Percentiles rank a stretch among this genome's conserved stretches.
phyloP scores from a whole-genome alignment of 2,797 vertebrate genomes.

The Lindbergichthys nudifrons region DNA sequence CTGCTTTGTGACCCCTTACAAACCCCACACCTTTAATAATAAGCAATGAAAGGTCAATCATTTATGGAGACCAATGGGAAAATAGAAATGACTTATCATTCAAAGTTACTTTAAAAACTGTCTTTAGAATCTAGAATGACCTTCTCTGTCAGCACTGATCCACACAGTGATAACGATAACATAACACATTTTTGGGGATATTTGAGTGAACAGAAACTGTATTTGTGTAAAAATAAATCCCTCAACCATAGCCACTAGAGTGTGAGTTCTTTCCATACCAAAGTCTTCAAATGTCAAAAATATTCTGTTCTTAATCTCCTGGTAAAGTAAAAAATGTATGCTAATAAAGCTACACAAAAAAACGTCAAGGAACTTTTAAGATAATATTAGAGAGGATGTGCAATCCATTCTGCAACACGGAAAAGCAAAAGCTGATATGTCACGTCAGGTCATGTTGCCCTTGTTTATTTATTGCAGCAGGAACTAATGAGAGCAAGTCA shows the following conservation, averaged over 20 bases:
- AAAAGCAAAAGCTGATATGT: slow-evolving; percentile 6
- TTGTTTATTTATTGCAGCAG: slow-evolving; percentile 58
- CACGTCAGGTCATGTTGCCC: slow-evolving; percentile 43
- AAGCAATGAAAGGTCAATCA: slow-evolving; percentile 27
- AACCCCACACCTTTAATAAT: slow-evolving; percentile 19
- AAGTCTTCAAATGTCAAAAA: neutral
- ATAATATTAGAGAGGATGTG: neutral
- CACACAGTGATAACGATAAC: slow-evolving; percentile 10
- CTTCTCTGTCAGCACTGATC: slow-evolving; percentile 1
- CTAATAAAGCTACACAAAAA: neutral
- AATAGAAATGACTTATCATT: slow-evolving; percentile 6
- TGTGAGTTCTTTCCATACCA: neutral
- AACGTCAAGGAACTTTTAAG: neutral
- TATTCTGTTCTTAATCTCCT: neutral
- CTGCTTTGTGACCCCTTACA: slow-evolving; percentile 23
- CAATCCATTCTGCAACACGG: neutral
- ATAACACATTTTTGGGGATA: neutral
- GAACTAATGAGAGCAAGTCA: slow-evolving; percentile 56
- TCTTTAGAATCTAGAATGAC: slow-evolving; percentile 1
- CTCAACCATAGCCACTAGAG: neutral
- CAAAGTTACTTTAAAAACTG: slow-evolving; percentile 7
- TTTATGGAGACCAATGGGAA: neutral
- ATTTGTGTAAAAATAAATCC: neutral
- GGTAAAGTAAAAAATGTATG: neutral
- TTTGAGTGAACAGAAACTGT: neutral